These are phyloP conservation scores for Penaeus chinensis DNA, from an alignment of 1,140 invertebrate genomes.

Conservation along the genomic window DNA sequence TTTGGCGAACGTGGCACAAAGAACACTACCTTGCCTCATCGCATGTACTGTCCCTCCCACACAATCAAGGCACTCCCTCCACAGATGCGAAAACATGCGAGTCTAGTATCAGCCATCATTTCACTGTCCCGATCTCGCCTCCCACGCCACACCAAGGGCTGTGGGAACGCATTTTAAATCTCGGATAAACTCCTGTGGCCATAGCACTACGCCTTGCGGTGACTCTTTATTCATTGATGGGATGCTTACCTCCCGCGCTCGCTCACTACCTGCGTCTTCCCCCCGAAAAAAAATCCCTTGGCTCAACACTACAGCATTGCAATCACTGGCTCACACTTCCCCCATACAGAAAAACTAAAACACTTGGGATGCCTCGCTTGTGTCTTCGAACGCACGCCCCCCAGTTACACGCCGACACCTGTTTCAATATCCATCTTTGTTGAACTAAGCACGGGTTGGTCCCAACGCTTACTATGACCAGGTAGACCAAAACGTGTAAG, in stretches of 20 bases:
- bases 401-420: too few relatives aligned
- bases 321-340: neutral
- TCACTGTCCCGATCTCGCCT: neutral
- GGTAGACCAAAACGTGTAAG: conserved; percentile 52
- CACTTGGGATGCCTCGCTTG: too few relatives aligned
- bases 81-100: neutral
- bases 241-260: conserved; percentile 3
- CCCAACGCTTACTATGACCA: conserved; percentile 31
- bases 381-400: too few relatives aligned
- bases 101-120: neutral
- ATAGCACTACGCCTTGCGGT: conserved; percentile 12
- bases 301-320: neutral
- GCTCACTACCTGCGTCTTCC: neutral
- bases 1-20: too few relatives aligned
- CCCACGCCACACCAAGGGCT: neutral
- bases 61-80: too few relatives aligned
- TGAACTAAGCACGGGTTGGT: neutral
- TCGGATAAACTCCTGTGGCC: neutral
- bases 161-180: neutral
- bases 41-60: too few relatives aligned
- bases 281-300: neutral
- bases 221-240: conserved; percentile 2
- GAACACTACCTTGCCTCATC: too few relatives aligned
- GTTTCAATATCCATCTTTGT: conserved; percentile 5
- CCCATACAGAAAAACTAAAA: too few relatives aligned